Evolutionary conservation across 2,113 vertebrate genomes (phyloP).

Genomic region (Ondatra zibethicus): DNA sequence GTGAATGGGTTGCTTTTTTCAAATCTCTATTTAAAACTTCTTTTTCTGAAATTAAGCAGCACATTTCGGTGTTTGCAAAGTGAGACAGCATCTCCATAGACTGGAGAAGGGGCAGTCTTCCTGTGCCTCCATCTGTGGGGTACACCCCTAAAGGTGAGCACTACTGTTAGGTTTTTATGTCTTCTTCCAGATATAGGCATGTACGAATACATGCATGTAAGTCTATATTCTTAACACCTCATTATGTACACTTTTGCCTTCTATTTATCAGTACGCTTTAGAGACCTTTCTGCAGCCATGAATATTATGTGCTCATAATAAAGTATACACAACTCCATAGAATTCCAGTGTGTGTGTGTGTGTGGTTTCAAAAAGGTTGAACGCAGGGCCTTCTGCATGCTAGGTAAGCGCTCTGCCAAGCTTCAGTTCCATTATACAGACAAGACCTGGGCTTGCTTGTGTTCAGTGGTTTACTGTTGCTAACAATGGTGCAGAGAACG

Average conservation of each 20-base stretch:
- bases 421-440: neutral
- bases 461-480: neutral
- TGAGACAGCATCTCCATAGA: neutral
- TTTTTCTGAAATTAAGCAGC: constrained; percentile 26
- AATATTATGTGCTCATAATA: neutral
- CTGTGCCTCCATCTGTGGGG: neutral
- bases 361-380: neutral
- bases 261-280: neutral
- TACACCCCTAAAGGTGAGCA: neutral
- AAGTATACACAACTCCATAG: neutral
- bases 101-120: neutral
- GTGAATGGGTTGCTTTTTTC: neutral
- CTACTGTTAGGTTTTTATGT: neutral
- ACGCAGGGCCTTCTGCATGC: neutral
- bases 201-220: neutral
- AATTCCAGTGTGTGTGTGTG: neutral
- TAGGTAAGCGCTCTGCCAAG: neutral
- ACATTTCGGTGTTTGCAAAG: neutral
- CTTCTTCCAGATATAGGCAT: neutral
- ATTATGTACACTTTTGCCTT: neutral
- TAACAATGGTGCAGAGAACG: neutral
- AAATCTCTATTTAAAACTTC: neutral
- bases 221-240: neutral
- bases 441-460: neutral
- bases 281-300: neutral